Evolutionary conservation across 2,888 invertebrate species (phyloP), one percentile per base, ranked within the genome.

Genomic region (Tetragonula carbonaria): DNA sequence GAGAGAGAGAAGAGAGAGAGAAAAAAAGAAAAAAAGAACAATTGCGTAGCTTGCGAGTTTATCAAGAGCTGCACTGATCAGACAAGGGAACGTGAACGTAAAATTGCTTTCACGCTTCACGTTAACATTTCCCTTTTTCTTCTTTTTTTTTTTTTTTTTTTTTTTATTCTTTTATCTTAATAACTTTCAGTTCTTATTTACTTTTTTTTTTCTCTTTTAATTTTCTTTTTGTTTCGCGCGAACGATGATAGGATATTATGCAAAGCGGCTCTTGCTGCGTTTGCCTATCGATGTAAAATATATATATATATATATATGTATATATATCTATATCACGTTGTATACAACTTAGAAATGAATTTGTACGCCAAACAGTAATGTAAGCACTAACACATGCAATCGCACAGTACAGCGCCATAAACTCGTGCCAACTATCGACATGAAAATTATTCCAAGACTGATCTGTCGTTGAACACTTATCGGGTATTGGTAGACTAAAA

Each of bases 371-470:
- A 90, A 88, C 90, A 90, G 89, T 91, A 91, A 88, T 88, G 77
- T 91, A 93, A 93, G 93, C 93, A 90, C 91, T 92, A 92, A 91
- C 93, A 91, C 93, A 93, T 93, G 93, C 93, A 93, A 86, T 90
- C 90, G 92, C 91, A 93, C 91, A 92, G 89, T 89, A 91, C 92
- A 93, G 91, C 92, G 90, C 90, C 90, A 91, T 88, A 88, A 90
- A 91, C 87, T 93, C 93, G 93, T 93, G 93, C 93, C 90, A 92
- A 88, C 92, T 93, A 93, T 92, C 90, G 91, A 92, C 92, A 92
- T 91, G 89, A 86, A 92, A 88, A 86, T 78, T 84, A 77, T 83
- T 84, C 78, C 86, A 90, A 87, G 84, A 86, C 84, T 88, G 79
- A 78, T 85, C 79, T 80, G 75, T 89, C 84, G 84, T 87, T 82